Conservation (phyloP, 1,140 invertebrate species). For the Lutraria rhynchaena region DNA sequence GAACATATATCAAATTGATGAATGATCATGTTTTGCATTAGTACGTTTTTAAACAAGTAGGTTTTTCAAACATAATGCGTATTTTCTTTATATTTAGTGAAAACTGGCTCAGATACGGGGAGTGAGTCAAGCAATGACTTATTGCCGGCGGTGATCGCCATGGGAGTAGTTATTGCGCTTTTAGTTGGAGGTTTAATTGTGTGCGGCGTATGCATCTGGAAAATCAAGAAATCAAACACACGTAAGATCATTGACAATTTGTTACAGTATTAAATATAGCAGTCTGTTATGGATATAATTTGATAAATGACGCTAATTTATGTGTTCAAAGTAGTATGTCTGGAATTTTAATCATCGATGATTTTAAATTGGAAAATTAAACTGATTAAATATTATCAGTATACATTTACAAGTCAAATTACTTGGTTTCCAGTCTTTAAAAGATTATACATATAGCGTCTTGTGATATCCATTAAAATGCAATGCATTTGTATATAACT, state of each 20-base stretch:
- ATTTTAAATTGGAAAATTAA: too few species aligned
- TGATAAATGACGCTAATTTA: too few species aligned
- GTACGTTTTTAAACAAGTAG: background rate
- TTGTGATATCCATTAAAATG: background rate
- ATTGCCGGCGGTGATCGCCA: conserved; percentile 24
- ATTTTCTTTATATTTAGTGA: background rate
- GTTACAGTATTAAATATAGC: too few species aligned
- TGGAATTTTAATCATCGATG: too few species aligned
- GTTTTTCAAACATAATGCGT: background rate
- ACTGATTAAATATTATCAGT: too few species aligned
- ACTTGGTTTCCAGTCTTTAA: too few species aligned
- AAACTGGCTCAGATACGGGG: background rate
- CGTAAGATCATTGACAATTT: too few species aligned
- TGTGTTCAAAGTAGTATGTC: too few species aligned
- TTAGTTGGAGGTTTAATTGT: background rate
- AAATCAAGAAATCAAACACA: conserved; percentile 23
- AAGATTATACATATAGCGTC: background rate
- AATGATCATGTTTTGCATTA: background rate
- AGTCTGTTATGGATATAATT: too few species aligned
- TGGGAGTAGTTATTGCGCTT: background rate
- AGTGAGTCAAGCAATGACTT: background rate
- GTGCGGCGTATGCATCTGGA: background rate
- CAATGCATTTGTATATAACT: background rate
- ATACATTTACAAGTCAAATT: too few species aligned
- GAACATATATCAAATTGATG: background rate